A percentile compares a stretch with the other conserved stretches of the same genome.
Evolutionary conservation across 2,888 invertebrate species (phyloP).

Genomic region (Dicycla oo): DNA sequence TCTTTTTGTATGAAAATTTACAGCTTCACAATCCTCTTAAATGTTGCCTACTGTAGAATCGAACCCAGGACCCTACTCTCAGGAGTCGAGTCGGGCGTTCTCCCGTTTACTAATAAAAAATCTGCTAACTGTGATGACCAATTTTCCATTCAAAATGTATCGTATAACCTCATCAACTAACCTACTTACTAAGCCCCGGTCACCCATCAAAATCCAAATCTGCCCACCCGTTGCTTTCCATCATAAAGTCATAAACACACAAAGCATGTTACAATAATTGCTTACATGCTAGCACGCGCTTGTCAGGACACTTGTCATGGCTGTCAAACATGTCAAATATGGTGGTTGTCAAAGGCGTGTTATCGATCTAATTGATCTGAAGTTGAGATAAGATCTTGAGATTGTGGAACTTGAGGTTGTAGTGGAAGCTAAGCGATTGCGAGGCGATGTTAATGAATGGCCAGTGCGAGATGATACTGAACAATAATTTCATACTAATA

Average conservation of each 20-base stretch:
- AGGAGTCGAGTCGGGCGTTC: background rate
- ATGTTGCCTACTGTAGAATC: background rate
- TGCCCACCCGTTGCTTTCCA: conserved; percentile 29
- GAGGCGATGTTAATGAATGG: background rate
- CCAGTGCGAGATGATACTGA: too few relatives aligned
- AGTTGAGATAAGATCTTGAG: conserved; percentile 58
- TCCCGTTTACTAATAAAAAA: background rate
- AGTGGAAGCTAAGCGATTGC: conserved; percentile 34
- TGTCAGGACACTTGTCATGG: conserved; percentile 67
- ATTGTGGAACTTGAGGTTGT: too few relatives aligned
- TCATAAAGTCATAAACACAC: conserved; percentile 57
- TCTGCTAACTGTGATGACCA: background rate
- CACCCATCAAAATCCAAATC: conserved; percentile 52
- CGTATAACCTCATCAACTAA: background rate
- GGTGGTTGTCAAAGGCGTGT: conserved; percentile 64
- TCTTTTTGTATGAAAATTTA: too few relatives aligned
- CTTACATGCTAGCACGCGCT: conserved; percentile 61
- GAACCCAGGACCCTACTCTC: background rate
- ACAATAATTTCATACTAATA: too few relatives aligned
- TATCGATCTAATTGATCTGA: conserved; percentile 76
- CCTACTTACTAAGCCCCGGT: background rate
- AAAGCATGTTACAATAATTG: conserved; percentile 65
- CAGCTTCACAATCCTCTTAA: too few relatives aligned
- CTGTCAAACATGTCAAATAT: conserved; percentile 64
- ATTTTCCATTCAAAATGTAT: background rate